These are phyloP conservation scores for Rhopilema esculentum DNA, from an alignment of 30 jellyfish, hydroid and myxozoan species.

Conservation along the genomic window DNA sequence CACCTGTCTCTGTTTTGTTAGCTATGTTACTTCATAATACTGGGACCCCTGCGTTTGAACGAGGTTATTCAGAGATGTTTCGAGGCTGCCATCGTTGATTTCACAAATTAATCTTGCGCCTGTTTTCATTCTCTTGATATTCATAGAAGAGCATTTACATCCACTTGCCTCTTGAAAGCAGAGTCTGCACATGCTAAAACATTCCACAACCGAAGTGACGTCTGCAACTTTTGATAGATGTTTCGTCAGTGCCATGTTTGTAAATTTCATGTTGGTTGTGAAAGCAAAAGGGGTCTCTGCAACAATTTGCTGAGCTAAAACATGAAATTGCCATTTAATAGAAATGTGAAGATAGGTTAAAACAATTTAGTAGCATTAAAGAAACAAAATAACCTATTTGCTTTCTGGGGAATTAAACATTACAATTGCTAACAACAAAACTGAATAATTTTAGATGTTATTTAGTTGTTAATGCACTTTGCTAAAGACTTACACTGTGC, in stretches of 20 bases:
- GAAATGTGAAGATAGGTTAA: not conserved
- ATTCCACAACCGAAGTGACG: slow-evolving; percentile 4
- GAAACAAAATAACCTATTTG: no score
- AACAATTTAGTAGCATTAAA: not conserved
- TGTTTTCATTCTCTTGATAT: not conserved
- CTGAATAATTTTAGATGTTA: no score
- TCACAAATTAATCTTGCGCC: not conserved
- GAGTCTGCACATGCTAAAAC: not conserved
- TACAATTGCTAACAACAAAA: no score
- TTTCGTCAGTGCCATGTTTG: not conserved
- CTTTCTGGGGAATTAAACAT: no score
- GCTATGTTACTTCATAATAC: slow-evolving; percentile 20
- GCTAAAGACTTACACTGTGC: no score
- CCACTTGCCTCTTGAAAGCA: not conserved
- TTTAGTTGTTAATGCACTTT: no score
- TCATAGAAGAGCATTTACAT: slow-evolving; percentile 18
- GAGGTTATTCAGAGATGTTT: not conserved
- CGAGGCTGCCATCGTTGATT: not conserved
- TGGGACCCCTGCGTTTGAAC: not conserved
- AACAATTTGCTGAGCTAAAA: not conserved
- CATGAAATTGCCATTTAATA: no score
- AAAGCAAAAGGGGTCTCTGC: not conserved
- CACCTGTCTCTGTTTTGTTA: no score
- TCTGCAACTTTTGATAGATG: slow-evolving; percentile 2
- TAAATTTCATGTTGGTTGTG: not conserved